Conservation (phyloP, 2,888 invertebrate species). For the Dicyrtoma fusca region DNA sequence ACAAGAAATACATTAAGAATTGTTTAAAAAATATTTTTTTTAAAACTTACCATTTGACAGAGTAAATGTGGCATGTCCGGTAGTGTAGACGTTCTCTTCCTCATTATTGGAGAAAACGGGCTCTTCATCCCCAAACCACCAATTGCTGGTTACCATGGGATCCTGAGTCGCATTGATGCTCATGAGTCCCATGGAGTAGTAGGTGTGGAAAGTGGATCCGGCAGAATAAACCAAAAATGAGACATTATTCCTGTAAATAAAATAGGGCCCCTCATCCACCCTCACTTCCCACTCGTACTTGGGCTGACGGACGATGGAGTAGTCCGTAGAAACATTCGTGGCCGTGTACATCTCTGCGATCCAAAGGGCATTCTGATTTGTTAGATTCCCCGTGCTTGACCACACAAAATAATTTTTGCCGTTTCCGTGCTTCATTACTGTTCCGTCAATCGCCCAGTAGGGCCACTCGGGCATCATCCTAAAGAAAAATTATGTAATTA, state of each 20-base stretch:
- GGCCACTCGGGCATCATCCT: slow-evolving; percentile 44
- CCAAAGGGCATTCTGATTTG: slow-evolving; percentile 35
- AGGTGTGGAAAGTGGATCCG: slow-evolving; percentile 31
- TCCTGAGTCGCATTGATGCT: slow-evolving; percentile 27
- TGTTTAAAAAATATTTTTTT: background rate
- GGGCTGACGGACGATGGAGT: slow-evolving; percentile 9
- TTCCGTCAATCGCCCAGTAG: slow-evolving; percentile 42
- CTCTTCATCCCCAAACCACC: slow-evolving; percentile 37
- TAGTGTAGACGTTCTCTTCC: slow-evolving; percentile 38
- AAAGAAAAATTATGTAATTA: too few species aligned
- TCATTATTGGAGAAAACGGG: slow-evolving; percentile 40
- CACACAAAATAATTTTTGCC: slow-evolving; percentile 17
- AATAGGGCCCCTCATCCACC: slow-evolving; percentile 39
- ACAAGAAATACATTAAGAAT: background rate
- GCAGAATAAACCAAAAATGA: slow-evolving; percentile 39
- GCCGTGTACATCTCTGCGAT: background rate
- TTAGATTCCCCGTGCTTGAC: slow-evolving; percentile 18
- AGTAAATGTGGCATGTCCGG: slow-evolving; percentile 41
- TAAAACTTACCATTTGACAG: slow-evolving; percentile 26
- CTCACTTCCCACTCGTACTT: slow-evolving; percentile 30
- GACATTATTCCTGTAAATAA: slow-evolving; percentile 36
- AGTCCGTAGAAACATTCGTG: background rate
- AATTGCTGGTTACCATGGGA: slow-evolving; percentile 31
- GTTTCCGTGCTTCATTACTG: slow-evolving; percentile 25
- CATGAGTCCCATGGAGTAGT: slow-evolving; percentile 38